Percentiles rank a stretch among this genome's conserved stretches.
Conservation (phyloP, 2,888 invertebrate genomes). For the Drosophila villosipedis region DNA sequence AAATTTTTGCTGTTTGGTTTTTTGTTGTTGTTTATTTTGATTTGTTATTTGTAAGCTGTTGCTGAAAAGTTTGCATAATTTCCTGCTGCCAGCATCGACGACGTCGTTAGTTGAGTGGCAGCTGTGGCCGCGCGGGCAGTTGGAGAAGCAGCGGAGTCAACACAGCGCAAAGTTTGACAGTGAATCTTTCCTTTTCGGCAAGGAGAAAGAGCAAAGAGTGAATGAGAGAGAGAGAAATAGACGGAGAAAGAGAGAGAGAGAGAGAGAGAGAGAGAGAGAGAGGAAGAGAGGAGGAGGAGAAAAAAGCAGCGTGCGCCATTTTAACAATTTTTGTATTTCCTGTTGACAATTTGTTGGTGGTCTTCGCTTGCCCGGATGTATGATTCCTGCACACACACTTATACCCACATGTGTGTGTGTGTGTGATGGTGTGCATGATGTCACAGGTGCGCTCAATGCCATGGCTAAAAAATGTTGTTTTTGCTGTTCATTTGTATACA, state of each 20-base stretch:
- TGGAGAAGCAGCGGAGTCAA: background rate
- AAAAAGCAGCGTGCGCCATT: slow-evolving; percentile 42
- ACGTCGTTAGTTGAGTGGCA: slow-evolving; percentile 51
- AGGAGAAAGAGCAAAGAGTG: background rate
- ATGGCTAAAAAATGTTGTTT: slow-evolving; percentile 36
- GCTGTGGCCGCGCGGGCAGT: slow-evolving; percentile 1
- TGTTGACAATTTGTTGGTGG: slow-evolving; percentile 70
- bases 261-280: background rate
- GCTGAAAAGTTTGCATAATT: slow-evolving; percentile 84
- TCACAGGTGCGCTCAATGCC: slow-evolving; percentile 75
- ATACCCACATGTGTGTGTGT: slow-evolving; percentile 23
- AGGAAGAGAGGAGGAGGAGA: background rate
- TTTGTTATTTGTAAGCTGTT: slow-evolving; percentile 50
- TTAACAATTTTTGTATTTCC: slow-evolving; percentile 67
- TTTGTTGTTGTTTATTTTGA: slow-evolving; percentile 40
- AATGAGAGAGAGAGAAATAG: background rate
- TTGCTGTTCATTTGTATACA: slow-evolving; percentile 41
- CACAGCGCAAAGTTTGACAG: slow-evolving; percentile 40
- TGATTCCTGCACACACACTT: slow-evolving; percentile 42
- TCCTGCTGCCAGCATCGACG: slow-evolving; percentile 82
- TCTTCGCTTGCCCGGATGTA: slow-evolving; percentile 72
- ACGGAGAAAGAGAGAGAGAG: background rate
- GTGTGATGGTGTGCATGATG: slow-evolving; percentile 59
- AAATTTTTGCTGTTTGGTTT: slow-evolving; percentile 36
- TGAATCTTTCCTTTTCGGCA: slow-evolving; percentile 38